Conservation (phyloP, 2,888 invertebrate genomes). For the Drosophila rubida region DNA sequence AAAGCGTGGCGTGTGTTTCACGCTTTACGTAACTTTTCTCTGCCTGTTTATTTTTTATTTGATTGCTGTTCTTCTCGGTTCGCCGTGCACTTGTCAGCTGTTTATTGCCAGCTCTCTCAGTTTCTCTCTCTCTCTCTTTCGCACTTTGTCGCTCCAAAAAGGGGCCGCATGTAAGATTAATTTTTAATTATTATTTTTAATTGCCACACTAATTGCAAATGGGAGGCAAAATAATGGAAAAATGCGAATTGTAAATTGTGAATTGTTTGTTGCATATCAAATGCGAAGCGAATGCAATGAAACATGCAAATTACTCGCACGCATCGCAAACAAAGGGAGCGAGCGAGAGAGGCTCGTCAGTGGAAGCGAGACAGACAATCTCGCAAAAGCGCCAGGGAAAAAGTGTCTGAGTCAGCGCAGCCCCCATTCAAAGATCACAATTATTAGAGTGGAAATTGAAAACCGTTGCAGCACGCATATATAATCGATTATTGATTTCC, state of each 20-base stretch:
- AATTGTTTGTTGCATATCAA: conserved; percentile 22
- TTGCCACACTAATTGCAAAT: conserved; percentile 66
- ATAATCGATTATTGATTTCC: conserved; percentile 11
- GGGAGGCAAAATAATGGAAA: conserved; percentile 21
- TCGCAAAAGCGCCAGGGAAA: conserved; percentile 6
- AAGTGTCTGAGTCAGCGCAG: conserved; percentile 18
- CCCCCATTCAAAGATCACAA: background rate
- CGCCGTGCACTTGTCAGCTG: conserved; percentile 68
- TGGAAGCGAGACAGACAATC: background rate
- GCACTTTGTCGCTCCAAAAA: background rate
- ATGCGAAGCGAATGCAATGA: conserved; percentile 44
- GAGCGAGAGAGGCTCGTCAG: background rate
- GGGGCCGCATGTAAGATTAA: conserved; percentile 34
- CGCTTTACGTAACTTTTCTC: conserved; percentile 57
- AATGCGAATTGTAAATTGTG: conserved; percentile 15
- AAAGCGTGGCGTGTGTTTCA: conserved; percentile 37
- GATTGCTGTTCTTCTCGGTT: conserved; percentile 4
- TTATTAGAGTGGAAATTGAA: background rate
- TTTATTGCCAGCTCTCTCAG: conserved; percentile 18
- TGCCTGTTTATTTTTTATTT: conserved; percentile 16
- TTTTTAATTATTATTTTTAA: conserved; percentile 70
- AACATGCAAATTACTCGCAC: conserved; percentile 59
- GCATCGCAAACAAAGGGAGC: conserved; percentile 23
- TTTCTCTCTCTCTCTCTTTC: background rate
- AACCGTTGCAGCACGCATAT: background rate